Evolutionary conservation across 2,797 vertebrate species (phyloP).

Genomic region (Propithecus deckenii): DNA sequence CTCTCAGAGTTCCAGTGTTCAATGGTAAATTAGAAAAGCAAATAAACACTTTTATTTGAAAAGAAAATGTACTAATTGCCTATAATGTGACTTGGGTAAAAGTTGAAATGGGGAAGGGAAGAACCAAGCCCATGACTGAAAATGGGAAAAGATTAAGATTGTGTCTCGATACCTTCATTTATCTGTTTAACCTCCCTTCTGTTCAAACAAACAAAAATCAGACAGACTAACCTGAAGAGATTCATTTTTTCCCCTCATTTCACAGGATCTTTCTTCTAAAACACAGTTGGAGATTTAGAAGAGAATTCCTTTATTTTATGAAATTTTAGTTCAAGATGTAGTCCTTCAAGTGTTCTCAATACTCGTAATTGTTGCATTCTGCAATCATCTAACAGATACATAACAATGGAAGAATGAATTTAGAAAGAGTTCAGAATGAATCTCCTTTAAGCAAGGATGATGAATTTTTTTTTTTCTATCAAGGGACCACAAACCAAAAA

Average conservation of each 20-base stretch:
- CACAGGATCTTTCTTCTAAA: not conserved
- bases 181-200: not conserved
- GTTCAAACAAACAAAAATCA: not conserved
- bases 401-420: not conserved
- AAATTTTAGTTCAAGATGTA: not conserved
- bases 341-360: not conserved
- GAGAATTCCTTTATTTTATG: conserved; percentile 11
- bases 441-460: not conserved
- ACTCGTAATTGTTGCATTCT: not conserved
- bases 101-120: not conserved
- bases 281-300: not conserved
- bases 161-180: not conserved
- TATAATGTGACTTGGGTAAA: not conserved
- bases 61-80: conserved; percentile 35
- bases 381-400: not conserved
- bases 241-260: not conserved
- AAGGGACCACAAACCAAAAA: not conserved
- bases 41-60: conserved; percentile 60
- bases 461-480: not conserved
- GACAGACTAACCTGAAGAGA: not conserved
- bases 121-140: not conserved
- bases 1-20: not conserved
- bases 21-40: conserved; percentile 57
- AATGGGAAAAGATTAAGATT: not conserved
- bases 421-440: not conserved